phyloP scores from a whole-genome alignment of 2,888 invertebrate genomes.

The Monochamus alternatus region DNA sequence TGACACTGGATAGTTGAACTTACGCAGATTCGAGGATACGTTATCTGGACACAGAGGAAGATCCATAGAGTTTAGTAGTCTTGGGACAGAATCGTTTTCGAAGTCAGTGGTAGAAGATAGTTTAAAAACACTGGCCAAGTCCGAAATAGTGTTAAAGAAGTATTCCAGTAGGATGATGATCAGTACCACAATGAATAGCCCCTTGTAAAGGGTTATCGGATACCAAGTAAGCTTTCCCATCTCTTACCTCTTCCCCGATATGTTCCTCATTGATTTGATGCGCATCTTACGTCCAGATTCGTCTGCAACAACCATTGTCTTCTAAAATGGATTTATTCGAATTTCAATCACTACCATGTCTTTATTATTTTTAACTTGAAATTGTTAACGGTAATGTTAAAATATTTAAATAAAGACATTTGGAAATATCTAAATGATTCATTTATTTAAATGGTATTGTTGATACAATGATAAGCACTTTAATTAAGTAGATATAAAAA shows the following conservation, averaged over 20 bases:
- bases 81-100: conserved; percentile 45
- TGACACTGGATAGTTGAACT: conserved; percentile 56
- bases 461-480: too few species aligned
- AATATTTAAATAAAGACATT: too few species aligned
- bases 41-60: conserved; percentile 74
- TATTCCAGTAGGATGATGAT: conserved; percentile 81
- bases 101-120: conserved; percentile 45
- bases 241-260: conserved; percentile 58
- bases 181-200: conserved; percentile 75
- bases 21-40: conserved; percentile 79
- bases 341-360: too few species aligned
- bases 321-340: too few species aligned
- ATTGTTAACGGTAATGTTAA: too few species aligned
- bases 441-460: too few species aligned
- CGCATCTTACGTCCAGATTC: conserved; percentile 8
- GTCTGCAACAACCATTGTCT: background rate
- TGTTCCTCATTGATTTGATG: conserved; percentile 36
- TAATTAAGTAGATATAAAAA: too few species aligned
- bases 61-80: conserved; percentile 54
- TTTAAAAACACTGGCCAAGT: conserved; percentile 59
- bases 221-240: conserved; percentile 71
- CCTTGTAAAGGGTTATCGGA: conserved; percentile 73
- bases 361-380: too few species aligned
- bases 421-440: too few species aligned
- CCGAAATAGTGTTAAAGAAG: conserved; percentile 79